Evolutionary conservation across 2,888 invertebrate genomes (phyloP).

Genomic region (Agapostemon virescens): DNA sequence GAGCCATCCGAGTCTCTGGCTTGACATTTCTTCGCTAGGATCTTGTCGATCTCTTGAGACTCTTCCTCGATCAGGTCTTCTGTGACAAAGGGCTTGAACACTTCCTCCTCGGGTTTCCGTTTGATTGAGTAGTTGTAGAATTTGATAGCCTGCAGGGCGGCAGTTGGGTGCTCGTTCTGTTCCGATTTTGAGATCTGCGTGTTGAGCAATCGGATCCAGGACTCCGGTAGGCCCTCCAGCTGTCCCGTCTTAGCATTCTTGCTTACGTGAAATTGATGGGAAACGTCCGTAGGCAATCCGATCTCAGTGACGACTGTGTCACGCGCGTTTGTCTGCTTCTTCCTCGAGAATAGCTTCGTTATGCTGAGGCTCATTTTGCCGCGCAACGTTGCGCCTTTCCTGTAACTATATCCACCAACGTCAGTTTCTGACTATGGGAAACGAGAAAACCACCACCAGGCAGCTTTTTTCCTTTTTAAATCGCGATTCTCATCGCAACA

Average conservation of each 20-base stretch:
- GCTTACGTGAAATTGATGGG: constrained; percentile 92
- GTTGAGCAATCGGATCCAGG: constrained; percentile 90
- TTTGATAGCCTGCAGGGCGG: constrained; percentile 94
- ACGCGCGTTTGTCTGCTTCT: constrained; percentile 64
- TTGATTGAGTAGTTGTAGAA: constrained; percentile 94
- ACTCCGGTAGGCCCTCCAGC: constrained; percentile 91
- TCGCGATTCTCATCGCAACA: constrained; percentile 39
- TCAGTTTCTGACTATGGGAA: background rate
- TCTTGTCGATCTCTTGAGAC: constrained; percentile 90
- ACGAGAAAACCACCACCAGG: constrained; percentile 6
- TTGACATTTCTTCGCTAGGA: constrained; percentile 84
- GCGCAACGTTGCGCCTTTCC: constrained; percentile 36
- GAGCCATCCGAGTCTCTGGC: constrained; percentile 73
- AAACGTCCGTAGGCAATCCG: constrained; percentile 91
- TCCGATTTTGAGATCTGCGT: constrained; percentile 92
- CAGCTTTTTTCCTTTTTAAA: constrained; percentile 35
- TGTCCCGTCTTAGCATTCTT: constrained; percentile 91
- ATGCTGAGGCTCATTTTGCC: constrained; percentile 78
- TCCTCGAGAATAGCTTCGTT: constrained; percentile 78
- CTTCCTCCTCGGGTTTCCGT: constrained; percentile 85
- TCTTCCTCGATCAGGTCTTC: constrained; percentile 91
- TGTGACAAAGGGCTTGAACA: constrained; percentile 90
- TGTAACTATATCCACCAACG: constrained; percentile 17
- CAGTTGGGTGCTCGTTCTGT: constrained; percentile 93
- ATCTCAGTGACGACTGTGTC: constrained; percentile 85